Evolutionary conservation across 64 coral and sea anemone genomes (phyloP).

Genomic region (Montipora efflorescens): DNA sequence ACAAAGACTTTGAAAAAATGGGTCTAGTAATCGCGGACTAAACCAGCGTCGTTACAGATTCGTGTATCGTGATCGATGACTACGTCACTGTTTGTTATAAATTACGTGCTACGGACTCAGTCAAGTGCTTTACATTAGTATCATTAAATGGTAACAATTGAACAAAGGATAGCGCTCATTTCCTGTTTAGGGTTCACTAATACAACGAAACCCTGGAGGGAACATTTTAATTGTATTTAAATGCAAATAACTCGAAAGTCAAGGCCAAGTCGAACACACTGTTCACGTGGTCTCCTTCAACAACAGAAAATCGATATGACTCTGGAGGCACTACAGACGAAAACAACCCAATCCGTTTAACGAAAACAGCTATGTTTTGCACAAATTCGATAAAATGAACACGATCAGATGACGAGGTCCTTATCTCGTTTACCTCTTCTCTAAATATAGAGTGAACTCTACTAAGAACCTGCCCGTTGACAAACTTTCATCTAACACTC

Average conservation of each 20-base stretch:
- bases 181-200: constrained; percentile 31
- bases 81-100: background rate
- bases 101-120: background rate
- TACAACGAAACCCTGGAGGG: constrained; percentile 12
- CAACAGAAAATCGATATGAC: background rate
- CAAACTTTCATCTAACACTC: too few species aligned
- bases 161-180: constrained; percentile 22
- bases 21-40: background rate
- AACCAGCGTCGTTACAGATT: too few species aligned
- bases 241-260: constrained; percentile 19
- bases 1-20: background rate
- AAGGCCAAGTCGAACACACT: constrained; percentile 2
- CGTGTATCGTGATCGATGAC: background rate
- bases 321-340: background rate
- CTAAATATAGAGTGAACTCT: too few species aligned
- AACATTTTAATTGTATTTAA: background rate
- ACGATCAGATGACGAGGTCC: too few species aligned
- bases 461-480: too few species aligned
- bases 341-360: background rate
- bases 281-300: background rate
- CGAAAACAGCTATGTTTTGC: too few species aligned
- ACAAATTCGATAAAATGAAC: too few species aligned
- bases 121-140: constrained; percentile 13
- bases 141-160: background rate
- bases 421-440: too few species aligned